These are phyloP conservation scores for Lacanobia wlatinum DNA, from an alignment of 2,888 invertebrate species.

Conservation along the genomic window DNA sequence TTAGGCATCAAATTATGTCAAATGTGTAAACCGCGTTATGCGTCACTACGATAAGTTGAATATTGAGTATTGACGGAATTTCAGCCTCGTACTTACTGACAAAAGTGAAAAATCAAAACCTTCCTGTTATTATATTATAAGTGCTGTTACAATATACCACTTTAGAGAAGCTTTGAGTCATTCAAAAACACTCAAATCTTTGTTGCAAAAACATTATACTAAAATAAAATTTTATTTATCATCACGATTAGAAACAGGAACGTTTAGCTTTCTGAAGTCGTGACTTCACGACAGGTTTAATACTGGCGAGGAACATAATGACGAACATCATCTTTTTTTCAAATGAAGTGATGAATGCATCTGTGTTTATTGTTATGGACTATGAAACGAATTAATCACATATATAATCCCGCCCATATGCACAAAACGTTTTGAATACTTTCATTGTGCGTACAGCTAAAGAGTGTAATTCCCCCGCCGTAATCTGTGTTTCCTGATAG, in stretches of 20 bases:
- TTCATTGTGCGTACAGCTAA: too few species aligned
- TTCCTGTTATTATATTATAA: not conserved
- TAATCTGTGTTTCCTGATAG: too few species aligned
- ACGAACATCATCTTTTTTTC: slow-evolving; percentile 37
- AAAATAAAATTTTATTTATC: slow-evolving; percentile 51
- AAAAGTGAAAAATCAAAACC: too few species aligned
- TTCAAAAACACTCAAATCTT: slow-evolving; percentile 26
- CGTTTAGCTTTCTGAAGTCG: slow-evolving; percentile 54
- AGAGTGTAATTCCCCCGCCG: too few species aligned
- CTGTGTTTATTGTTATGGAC: slow-evolving; percentile 52
- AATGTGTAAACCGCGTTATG: slow-evolving; percentile 28
- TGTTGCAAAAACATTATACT: slow-evolving; percentile 40
- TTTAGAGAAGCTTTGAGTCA: slow-evolving; percentile 4
- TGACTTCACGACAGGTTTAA: slow-evolving; percentile 57
- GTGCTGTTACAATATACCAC: not conserved
- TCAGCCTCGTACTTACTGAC: not conserved
- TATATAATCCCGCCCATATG: too few species aligned
- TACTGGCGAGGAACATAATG: slow-evolving; percentile 36
- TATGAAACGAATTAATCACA: slow-evolving; percentile 51
- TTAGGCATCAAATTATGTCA: not conserved
- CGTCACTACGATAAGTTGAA: slow-evolving; percentile 20
- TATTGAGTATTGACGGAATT: not conserved
- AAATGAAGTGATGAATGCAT: slow-evolving; percentile 50
- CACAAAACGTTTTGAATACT: too few species aligned
- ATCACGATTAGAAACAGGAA: slow-evolving; percentile 42